phyloP scores from a whole-genome alignment of 1,140 invertebrate genomes.

The Drosophila albomicans region DNA sequence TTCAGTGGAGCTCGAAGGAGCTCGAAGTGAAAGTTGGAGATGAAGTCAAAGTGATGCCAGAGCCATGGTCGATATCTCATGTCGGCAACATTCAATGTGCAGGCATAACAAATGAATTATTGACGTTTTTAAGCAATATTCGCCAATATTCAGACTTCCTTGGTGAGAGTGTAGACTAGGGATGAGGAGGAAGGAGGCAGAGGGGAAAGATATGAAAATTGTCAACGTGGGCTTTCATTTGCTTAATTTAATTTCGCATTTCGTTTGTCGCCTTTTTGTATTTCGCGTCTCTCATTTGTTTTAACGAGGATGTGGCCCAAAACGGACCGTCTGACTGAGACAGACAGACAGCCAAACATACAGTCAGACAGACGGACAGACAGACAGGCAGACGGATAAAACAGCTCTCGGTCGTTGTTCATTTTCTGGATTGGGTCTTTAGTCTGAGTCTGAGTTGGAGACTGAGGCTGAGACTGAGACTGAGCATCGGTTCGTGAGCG shows the following conservation, averaged over 20 bases:
- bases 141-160: constrained; percentile 67
- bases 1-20: constrained; percentile 6
- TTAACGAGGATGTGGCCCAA: constrained; percentile 72
- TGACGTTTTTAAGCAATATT: constrained; percentile 85
- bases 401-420: constrained; percentile 67
- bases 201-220: constrained; percentile 77
- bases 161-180: not conserved
- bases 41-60: constrained; percentile 6
- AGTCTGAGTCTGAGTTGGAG: not conserved
- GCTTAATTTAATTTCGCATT: constrained; percentile 80
- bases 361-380: constrained; percentile 18
- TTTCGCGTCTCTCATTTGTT: constrained; percentile 73
- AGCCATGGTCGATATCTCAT: constrained; percentile 65
- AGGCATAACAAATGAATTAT: constrained; percentile 85
- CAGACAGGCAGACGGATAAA: constrained; percentile 23
- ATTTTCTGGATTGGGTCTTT: constrained; percentile 58
- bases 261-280: constrained; percentile 69
- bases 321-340: constrained; percentile 10
- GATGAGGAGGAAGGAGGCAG: constrained; percentile 19
- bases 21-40: no score
- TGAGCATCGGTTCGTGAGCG: not conserved
- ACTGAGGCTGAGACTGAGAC: no score
- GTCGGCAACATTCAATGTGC: constrained; percentile 80
- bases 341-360: constrained; percentile 12
- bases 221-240: constrained; percentile 83